phyloP scores from a whole-genome alignment of 2,113 vertebrate species.

The Nannospalax galili region DNA sequence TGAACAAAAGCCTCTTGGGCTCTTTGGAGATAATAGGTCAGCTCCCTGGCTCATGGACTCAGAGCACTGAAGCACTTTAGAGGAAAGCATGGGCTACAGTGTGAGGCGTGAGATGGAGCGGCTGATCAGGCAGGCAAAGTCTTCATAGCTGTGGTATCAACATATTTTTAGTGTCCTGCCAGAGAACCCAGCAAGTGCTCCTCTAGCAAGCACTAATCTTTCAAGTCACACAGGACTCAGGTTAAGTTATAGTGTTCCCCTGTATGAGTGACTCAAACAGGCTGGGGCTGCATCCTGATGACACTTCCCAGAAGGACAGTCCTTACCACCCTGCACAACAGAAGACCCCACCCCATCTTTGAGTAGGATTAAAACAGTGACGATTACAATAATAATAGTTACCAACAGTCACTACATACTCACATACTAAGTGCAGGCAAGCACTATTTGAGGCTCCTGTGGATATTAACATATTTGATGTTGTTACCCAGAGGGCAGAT shows the following conservation, averaged over 20 bases:
- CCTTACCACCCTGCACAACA: constrained; percentile 19
- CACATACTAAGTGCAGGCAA: background rate
- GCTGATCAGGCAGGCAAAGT: background rate
- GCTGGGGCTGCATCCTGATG: background rate
- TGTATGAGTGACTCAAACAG: background rate
- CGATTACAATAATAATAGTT: background rate
- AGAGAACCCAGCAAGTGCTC: background rate
- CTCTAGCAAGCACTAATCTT: background rate
- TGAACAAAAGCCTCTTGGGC: background rate
- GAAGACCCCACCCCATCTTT: background rate
- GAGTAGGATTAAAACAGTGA: background rate
- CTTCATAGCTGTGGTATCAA: background rate
- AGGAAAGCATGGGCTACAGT: background rate
- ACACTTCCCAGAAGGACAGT: background rate
- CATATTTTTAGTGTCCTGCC: background rate
- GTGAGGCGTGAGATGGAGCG: background rate
- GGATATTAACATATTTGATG: background rate
- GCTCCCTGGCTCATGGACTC: background rate
- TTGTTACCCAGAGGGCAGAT: background rate
- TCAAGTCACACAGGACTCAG: background rate
- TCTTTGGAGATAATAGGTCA: background rate
- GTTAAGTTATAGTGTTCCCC: background rate
- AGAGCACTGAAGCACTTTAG: constrained; percentile 22
- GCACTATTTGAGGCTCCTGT: background rate
- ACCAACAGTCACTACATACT: background rate